A percentile compares a stretch with the other conserved stretches of the same genome.
Evolutionary conservation across 92 coral and sea anemone species (phyloP).

Genomic region (Phenganax subtilis): DNA sequence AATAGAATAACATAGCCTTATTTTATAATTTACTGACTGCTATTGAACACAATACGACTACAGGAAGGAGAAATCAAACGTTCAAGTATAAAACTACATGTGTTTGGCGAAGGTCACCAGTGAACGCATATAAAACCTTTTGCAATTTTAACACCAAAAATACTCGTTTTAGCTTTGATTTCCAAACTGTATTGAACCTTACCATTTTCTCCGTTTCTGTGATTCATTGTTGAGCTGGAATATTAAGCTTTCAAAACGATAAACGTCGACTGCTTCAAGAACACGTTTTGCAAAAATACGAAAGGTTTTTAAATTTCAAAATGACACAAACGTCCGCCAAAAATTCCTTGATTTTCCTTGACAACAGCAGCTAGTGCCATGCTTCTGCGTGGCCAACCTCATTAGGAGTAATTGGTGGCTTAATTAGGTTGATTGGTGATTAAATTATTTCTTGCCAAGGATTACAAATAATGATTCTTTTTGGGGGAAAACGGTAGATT

Average conservation of each 20-base stretch:
- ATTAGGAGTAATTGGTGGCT: no score
- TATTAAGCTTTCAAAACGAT: background rate
- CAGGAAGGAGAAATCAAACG: background rate
- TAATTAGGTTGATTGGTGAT: no score
- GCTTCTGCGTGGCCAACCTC: background rate
- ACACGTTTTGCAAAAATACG: background rate
- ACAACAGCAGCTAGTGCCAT: conserved; percentile 2
- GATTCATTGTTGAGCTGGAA: background rate
- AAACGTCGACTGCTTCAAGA: background rate
- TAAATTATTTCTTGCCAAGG: no score
- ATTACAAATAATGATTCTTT: no score
- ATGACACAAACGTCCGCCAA: conserved; percentile 25
- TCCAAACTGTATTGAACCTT: background rate
- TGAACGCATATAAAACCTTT: background rate
- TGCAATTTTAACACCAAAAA: background rate
- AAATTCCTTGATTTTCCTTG: conserved; percentile 19
- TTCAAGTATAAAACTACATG: background rate
- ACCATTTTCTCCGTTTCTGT: conserved; percentile 18
- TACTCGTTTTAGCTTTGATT: background rate
- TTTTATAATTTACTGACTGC: background rate
- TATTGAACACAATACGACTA: background rate
- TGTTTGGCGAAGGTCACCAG: background rate
- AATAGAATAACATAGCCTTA: background rate
- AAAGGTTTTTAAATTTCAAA: background rate
- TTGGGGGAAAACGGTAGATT: no score